Evolutionary conservation across 2,113 vertebrate genomes (phyloP), one percentile per base, ranked within the genome.

Genomic region (Hippocampus barbouri): DNA sequence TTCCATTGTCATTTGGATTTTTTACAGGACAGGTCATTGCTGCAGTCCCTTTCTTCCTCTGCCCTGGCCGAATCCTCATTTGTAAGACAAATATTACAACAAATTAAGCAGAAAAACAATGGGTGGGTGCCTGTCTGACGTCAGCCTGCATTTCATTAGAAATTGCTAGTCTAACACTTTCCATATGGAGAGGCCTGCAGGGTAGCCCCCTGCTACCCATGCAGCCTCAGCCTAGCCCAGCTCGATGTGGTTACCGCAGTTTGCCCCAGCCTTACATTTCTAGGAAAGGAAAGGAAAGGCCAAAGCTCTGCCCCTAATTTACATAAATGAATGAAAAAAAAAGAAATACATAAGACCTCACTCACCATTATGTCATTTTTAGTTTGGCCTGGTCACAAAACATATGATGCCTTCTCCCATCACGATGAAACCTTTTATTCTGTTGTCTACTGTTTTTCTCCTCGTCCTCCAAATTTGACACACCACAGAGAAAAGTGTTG

Each of bases 51-150:
- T 76, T 73, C 70, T 61, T 75, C 74, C 63, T 81, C 66, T 78
- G 66, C 79, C 75, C 73, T 72, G 68, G 79, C 66, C 79, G 83
- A 88, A 86, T 86, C 76, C 85, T 90, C 73, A 81, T 92, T 92
- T 91, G 89, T 91, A 90, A 88, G 86, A 89, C 86, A 92, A 91
- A 92, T 92, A 92, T 91, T 92, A 86, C 86, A 91, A 90, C 91
- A 91, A 92, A 92, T 92, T 92, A 91, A 90, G 66, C 83, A 86
- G 81, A 85, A 87, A 90, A 92, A 91, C 91, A 92, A 90, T 88
- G 87, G 89, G 83, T 85, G 87, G 86, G 88, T 88, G 87, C 85
- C 79, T 84, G 85, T 82, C 85, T 93, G 90, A 92, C 87, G 87
- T 92, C 90, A 90, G 88, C 85, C 91, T 92, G 91, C 76, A 73